Conservation (phyloP, 2,888 invertebrate species). For the Netelia virgata region DNA sequence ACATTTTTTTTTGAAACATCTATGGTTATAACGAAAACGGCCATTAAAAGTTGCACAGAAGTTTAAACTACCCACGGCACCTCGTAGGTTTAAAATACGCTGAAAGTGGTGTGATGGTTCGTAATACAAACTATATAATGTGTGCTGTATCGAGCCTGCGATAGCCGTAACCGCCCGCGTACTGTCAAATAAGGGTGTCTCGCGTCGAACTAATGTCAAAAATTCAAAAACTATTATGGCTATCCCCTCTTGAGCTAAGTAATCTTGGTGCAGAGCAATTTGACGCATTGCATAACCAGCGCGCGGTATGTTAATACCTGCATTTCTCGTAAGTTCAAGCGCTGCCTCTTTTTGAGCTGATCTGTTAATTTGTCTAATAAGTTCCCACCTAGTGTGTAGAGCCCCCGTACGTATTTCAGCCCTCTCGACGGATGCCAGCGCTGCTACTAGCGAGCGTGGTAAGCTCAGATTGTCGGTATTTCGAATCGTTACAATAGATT, state of each 20-base stretch:
- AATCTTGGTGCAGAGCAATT: too few species aligned
- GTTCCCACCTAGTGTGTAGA: background rate
- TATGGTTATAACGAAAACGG: too few species aligned
- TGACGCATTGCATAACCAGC: too few species aligned
- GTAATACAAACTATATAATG: conserved; percentile 25
- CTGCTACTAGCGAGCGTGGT: background rate
- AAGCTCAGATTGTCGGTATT: background rate
- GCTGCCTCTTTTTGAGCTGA: background rate
- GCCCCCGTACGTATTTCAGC: too few species aligned
- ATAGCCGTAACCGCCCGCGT: background rate
- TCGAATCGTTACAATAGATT: background rate
- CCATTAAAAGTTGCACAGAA: too few species aligned
- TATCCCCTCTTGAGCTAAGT: too few species aligned
- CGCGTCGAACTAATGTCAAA: background rate
- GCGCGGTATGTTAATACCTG: background rate
- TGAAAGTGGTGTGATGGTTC: conserved; percentile 26
- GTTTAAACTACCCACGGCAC: too few species aligned
- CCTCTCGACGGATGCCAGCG: too few species aligned
- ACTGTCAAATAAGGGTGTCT: background rate
- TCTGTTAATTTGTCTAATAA: background rate
- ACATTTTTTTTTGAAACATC: conserved; percentile 8
- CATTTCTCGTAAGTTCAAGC: conserved; percentile 6
- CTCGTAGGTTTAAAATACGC: too few species aligned
- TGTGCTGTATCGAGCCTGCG: background rate
- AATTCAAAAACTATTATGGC: background rate